These are phyloP conservation scores for Poeciliopsis paucimaculata DNA, from an alignment of 2,797 vertebrate species.

Conservation along the genomic window DNA sequence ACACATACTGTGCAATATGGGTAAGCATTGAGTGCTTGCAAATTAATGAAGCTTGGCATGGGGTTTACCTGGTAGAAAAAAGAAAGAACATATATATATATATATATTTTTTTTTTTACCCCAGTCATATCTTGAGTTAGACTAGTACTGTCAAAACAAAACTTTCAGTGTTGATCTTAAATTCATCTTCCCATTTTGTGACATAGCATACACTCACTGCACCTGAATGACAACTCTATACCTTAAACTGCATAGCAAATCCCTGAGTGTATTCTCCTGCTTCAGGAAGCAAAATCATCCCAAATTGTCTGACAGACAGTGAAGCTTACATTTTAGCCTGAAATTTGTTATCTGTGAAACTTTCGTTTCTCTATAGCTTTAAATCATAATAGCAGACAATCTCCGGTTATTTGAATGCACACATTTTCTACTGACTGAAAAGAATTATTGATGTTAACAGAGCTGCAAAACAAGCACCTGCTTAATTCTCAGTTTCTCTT, in stretches of 20 bases:
- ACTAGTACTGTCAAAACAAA: conserved; percentile 4
- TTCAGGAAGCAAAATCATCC: neutral
- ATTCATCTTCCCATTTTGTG: conserved; percentile 14
- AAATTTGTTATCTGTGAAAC: neutral
- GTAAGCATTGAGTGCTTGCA: neutral
- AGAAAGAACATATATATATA: neutral
- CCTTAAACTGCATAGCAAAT: conserved; percentile 3
- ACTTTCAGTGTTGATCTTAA: conserved; percentile 6
- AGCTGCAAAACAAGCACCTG: neutral
- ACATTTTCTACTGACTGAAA: neutral
- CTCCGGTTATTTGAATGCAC: neutral
- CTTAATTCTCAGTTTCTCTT: neutral
- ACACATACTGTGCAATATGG: neutral
- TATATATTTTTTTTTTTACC: neutral
- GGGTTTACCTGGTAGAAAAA: neutral
- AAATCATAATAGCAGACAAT: neutral
- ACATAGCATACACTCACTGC: conserved; percentile 33
- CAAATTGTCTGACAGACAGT: neutral
- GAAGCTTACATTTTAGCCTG: neutral
- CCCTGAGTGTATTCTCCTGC: neutral
- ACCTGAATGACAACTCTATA: conserved; percentile 10
- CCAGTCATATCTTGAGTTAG: neutral
- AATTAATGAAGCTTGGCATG: neutral
- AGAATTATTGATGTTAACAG: neutral
- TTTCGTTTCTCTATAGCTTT: neutral